phyloP scores from a whole-genome alignment of 2,797 vertebrate genomes.

The Syngnathus acus region DNA sequence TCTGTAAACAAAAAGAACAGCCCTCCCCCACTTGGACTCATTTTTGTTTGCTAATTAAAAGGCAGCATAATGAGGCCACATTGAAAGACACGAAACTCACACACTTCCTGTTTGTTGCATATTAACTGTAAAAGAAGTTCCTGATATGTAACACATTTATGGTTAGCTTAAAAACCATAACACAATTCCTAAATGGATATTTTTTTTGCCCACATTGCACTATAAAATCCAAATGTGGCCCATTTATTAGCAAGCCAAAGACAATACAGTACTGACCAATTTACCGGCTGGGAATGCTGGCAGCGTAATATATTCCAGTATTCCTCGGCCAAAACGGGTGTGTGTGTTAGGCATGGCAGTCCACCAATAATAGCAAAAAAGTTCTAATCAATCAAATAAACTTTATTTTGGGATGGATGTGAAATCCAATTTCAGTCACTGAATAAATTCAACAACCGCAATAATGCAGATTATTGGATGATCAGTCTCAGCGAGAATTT shows the following conservation, averaged over 20 bases:
- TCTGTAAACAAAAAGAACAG: background rate
- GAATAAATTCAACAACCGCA: background rate
- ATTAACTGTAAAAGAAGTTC: background rate
- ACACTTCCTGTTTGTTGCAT: background rate
- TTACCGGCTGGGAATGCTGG: conserved; percentile 3
- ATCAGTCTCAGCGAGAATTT: too few species aligned
- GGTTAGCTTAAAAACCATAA: background rate
- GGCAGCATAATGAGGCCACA: background rate
- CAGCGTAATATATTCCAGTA: conserved; percentile 7
- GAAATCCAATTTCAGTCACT: conserved; percentile 24
- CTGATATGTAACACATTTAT: background rate
- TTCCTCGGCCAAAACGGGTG: conserved; percentile 11
- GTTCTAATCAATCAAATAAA: conserved; percentile 44
- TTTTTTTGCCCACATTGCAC: conserved; percentile 9
- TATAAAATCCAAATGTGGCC: conserved; percentile 10
- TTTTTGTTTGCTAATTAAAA: background rate
- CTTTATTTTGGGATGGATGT: conserved; percentile 20
- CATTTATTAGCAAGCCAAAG: conserved; percentile 2
- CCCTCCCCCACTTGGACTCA: background rate
- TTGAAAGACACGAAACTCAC: background rate
- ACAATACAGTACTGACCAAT: conserved; percentile 6
- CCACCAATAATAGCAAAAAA: conserved; percentile 20
- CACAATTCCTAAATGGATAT: background rate
- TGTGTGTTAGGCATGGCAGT: conserved; percentile 16
- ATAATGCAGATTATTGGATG: background rate